Conservation (phyloP, 2,113 vertebrate genomes). For the Chloropsis hardwickii region DNA sequence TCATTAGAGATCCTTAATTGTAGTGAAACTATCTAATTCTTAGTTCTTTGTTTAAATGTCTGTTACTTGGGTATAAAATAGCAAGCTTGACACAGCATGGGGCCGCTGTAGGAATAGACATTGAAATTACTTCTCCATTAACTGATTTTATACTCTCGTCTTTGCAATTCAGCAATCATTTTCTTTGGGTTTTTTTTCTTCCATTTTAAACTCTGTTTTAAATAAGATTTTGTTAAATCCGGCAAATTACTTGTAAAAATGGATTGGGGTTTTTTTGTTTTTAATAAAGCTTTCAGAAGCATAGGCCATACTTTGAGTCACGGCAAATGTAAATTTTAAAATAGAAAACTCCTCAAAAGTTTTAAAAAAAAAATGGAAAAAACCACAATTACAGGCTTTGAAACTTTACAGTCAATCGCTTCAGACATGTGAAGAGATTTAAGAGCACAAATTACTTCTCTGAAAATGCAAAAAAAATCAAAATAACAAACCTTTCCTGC, state of each 20-base stretch:
- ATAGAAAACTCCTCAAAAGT: not conserved
- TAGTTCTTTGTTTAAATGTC: not conserved
- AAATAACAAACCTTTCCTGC: not conserved
- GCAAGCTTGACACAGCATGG: not conserved
- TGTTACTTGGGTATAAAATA: not conserved
- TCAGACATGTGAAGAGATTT: not conserved
- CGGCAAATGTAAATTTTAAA: not conserved
- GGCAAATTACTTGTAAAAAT: not conserved
- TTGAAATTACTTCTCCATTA: not conserved
- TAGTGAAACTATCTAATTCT: not conserved
- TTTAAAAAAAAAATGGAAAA: not conserved
- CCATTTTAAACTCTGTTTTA: not conserved
- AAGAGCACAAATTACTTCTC: not conserved
- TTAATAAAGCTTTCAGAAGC: not conserved
- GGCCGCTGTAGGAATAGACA: not conserved
- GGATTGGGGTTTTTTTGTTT: not conserved
- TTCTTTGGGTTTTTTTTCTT: not conserved
- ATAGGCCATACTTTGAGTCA: not conserved
- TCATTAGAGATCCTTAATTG: not conserved
- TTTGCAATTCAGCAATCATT: not conserved
- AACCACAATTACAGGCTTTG: not conserved
- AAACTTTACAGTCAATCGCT: not conserved
- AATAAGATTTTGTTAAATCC: not conserved
- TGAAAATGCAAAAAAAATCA: not conserved
- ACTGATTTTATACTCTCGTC: not conserved